These are phyloP conservation scores for Xanthorhoe spadicearia DNA, from an alignment of 2,888 invertebrate species.

Conservation along the genomic window DNA sequence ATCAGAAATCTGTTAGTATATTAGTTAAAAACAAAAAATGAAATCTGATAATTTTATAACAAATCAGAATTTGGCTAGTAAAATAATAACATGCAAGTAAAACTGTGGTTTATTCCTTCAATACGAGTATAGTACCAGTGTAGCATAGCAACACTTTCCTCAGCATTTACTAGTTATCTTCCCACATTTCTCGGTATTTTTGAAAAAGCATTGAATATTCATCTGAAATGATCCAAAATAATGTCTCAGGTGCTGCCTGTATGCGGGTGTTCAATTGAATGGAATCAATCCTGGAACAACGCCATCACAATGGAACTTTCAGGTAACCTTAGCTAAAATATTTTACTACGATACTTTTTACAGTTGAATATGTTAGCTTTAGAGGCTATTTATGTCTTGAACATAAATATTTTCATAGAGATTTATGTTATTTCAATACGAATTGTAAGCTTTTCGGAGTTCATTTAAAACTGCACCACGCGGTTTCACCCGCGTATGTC, in stretches of 20 bases:
- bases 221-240: not conserved
- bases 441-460: too few relatives aligned
- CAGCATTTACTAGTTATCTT: not conserved
- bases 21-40: too few relatives aligned
- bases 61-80: too few relatives aligned
- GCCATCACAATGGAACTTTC: conserved; percentile 89
- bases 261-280: conserved; percentile 90
- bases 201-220: not conserved
- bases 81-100: too few relatives aligned
- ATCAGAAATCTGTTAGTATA: too few relatives aligned
- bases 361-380: not conserved
- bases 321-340: conserved; percentile 51
- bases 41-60: too few relatives aligned
- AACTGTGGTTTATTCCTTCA: not conserved
- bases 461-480: too few relatives aligned
- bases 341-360: not conserved
- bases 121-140: not conserved
- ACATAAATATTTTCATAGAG: not conserved
- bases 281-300: conserved; percentile 94
- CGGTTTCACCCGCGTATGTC: too few relatives aligned
- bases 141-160: not conserved
- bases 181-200: not conserved
- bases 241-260: conserved; percentile 88
- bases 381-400: not conserved
- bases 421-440: not conserved